Conservation (phyloP, 1,140 invertebrate species). For the Pseudachorutes palmiensis region DNA sequence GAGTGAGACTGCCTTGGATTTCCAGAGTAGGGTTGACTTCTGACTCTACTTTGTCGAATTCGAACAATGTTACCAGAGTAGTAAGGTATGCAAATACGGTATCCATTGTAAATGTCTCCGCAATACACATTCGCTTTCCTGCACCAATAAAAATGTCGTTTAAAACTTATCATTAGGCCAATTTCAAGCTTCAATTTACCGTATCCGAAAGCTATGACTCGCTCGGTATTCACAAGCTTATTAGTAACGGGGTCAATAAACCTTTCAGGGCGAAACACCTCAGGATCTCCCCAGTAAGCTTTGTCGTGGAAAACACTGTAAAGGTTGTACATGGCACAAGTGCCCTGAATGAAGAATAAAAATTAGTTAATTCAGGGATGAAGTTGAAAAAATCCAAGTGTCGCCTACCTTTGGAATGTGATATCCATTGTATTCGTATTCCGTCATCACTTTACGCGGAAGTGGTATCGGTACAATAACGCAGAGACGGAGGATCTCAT, state of each 20-base stretch:
- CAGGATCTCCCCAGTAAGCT: background rate
- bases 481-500: slow-evolving; percentile 66
- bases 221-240: background rate
- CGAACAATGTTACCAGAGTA: background rate
- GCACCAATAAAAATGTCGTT: background rate
- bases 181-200: background rate
- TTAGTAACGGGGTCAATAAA: background rate
- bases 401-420: slow-evolving; percentile 58
- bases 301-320: background rate
- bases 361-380: background rate
- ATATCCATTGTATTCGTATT: slow-evolving; percentile 61
- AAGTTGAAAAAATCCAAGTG: background rate
- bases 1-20: background rate
- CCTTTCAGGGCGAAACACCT: background rate
- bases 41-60: background rate
- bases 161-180: background rate
- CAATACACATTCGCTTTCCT: background rate
- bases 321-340: background rate
- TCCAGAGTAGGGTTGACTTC: background rate
- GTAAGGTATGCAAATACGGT: background rate
- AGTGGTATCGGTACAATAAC: slow-evolving; percentile 61
- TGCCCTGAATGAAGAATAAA: background rate
- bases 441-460: slow-evolving; percentile 62
- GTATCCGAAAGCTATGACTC: background rate
- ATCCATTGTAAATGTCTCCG: background rate